These are phyloP conservation scores for Octopus sinensis DNA, from an alignment of 1,140 invertebrate species.

Conservation along the genomic window DNA sequence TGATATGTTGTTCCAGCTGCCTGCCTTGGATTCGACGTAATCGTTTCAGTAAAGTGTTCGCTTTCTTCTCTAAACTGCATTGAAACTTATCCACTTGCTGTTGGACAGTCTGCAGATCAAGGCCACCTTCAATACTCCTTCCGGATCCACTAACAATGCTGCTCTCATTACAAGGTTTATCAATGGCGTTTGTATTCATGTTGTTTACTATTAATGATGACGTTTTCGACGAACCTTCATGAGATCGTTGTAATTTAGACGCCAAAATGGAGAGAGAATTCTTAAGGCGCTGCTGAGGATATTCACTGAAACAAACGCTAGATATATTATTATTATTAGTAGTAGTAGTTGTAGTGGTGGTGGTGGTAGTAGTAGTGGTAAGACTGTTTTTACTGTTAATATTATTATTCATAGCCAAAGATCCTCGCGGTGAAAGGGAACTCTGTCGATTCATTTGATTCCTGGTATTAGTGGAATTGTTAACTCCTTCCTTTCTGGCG, in stretches of 20 bases:
- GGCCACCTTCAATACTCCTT: constrained; percentile 5
- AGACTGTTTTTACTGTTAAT: neutral
- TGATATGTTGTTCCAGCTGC: constrained; percentile 71
- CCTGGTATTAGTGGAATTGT: neutral
- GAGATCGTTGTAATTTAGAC: neutral
- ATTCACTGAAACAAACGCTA: too few relatives aligned
- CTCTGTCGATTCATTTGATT: neutral
- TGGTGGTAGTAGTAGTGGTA: too few relatives aligned
- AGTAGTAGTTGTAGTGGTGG: too few relatives aligned
- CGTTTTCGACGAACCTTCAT: neutral
- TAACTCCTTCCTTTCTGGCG: neutral
- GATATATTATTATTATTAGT: neutral
- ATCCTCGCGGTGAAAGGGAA: neutral
- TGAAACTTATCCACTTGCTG: constrained; percentile 52
- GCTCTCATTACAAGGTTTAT: neutral
- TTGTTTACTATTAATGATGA: neutral
- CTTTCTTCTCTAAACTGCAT: constrained; percentile 66
- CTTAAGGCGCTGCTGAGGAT: neutral
- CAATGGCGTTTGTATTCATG: neutral
- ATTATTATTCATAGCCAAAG: neutral
- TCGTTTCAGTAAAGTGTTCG: constrained; percentile 70
- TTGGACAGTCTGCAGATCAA: neutral
- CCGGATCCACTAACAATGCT: constrained; percentile 7
- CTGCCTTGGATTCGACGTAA: constrained; percentile 73
- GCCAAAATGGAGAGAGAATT: neutral